phyloP scores from a whole-genome alignment of 2,888 invertebrate genomes.

The Agrilus mali region DNA sequence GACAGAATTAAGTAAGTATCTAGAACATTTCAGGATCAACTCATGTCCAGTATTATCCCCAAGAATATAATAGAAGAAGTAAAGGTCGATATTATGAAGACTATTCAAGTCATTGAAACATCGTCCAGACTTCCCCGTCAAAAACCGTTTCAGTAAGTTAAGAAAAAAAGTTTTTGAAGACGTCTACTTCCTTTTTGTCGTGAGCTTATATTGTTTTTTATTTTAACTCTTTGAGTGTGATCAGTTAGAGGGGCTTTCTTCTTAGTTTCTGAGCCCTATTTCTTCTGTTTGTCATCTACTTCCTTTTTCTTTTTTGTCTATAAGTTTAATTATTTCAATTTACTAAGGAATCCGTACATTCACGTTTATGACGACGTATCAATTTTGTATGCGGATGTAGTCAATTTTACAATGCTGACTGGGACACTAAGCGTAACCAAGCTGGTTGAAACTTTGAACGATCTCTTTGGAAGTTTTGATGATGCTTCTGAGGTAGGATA shows the following conservation, averaged over 20 bases:
- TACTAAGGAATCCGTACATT: slow-evolving; percentile 70
- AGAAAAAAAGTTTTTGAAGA: background rate
- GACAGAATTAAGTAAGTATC: no score
- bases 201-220: no score
- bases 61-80: slow-evolving; percentile 62
- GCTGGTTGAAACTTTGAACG: slow-evolving; percentile 78
- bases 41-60: slow-evolving; percentile 77
- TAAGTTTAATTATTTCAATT: slow-evolving; percentile 2
- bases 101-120: slow-evolving; percentile 33
- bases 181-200: no score
- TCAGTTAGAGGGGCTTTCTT: no score
- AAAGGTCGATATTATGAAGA: slow-evolving; percentile 38
- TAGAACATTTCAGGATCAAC: slow-evolving; percentile 50
- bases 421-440: slow-evolving; percentile 68
- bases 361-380: slow-evolving; percentile 81
- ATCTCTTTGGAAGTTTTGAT: slow-evolving; percentile 84
- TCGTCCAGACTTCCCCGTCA: slow-evolving; percentile 15
- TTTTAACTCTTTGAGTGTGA: background rate
- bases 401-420: slow-evolving; percentile 83
- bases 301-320: background rate
- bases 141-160: slow-evolving; percentile 34
- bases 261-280: no score
- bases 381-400: slow-evolving; percentile 86
- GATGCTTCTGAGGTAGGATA: slow-evolving; percentile 66
- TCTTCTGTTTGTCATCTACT: no score